phyloP scores from a whole-genome alignment of 2,113 vertebrate genomes.

The Lucifuga dentata region DNA sequence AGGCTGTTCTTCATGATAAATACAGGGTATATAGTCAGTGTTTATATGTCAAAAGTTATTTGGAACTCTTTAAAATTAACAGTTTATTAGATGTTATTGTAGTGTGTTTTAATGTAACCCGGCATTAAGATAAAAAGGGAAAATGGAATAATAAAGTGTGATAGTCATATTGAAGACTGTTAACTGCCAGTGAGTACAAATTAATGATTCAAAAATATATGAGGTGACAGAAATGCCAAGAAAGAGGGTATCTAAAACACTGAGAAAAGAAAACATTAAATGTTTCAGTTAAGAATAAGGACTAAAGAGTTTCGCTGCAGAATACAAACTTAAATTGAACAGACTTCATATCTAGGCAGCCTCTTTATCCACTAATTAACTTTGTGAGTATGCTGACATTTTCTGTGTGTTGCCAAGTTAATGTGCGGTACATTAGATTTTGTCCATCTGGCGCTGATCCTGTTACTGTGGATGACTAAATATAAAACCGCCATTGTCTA shows the following conservation, averaged over 20 bases:
- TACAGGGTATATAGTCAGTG: no score
- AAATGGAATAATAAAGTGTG: no score
- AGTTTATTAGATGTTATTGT: neutral
- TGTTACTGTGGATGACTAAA: slow-evolving; percentile 53
- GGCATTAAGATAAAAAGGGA: no score
- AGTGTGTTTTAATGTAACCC: neutral
- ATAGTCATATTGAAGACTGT: no score
- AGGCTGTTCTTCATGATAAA: no score
- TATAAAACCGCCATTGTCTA: slow-evolving; percentile 61
- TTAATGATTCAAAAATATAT: neutral
- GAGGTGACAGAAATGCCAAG: neutral
- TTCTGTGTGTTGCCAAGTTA: slow-evolving; percentile 36
- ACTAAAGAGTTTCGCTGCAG: neutral
- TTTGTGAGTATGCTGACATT: slow-evolving; percentile 1
- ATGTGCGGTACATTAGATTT: slow-evolving; percentile 63
- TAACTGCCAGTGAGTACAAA: no score
- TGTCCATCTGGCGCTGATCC: slow-evolving; percentile 41
- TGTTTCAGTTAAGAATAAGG: neutral
- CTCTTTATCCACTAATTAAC: slow-evolving; percentile 29
- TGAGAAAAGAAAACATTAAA: neutral
- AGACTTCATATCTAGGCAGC: slow-evolving; percentile 5
- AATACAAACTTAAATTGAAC: slow-evolving; percentile 42
- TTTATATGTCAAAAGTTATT: no score
- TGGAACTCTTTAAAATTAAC: no score
- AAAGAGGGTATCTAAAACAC: neutral